phyloP scores from a whole-genome alignment of 2,797 vertebrate genomes.

The Sebastes jordani region DNA sequence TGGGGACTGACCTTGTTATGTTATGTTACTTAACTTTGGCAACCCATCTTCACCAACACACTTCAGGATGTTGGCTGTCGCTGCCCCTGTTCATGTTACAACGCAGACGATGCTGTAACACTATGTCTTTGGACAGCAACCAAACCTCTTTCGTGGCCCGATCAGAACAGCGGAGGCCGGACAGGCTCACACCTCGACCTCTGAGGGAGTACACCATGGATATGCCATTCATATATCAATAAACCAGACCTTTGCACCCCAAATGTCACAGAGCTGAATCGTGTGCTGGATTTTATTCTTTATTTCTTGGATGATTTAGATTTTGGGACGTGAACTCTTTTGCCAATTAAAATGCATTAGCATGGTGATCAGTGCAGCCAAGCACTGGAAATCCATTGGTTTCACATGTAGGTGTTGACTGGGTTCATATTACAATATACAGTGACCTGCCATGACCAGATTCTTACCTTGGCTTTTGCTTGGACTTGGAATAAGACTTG shows the following conservation, averaged over 20 bases:
- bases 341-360: background rate
- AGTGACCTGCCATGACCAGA: background rate
- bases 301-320: background rate
- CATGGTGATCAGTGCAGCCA: background rate
- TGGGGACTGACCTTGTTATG: background rate
- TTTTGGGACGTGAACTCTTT: background rate
- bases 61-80: constrained; percentile 9
- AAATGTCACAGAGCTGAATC: background rate
- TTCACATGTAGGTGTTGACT: background rate
- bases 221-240: too few relatives aligned
- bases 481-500: background rate
- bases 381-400: background rate
- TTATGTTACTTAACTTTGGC: constrained; percentile 8
- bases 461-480: background rate
- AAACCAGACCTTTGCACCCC: too few relatives aligned
- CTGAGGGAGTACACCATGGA: background rate
- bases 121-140: constrained; percentile 33
- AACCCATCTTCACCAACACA: background rate
- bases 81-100: constrained; percentile 7
- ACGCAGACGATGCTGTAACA: constrained; percentile 15
- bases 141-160: background rate
- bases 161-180: constrained; percentile 16
- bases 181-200: background rate
- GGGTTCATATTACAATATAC: background rate
- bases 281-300: background rate